phyloP scores from a whole-genome alignment of 2,797 vertebrate genomes.

The Peromyscus attwateri region DNA sequence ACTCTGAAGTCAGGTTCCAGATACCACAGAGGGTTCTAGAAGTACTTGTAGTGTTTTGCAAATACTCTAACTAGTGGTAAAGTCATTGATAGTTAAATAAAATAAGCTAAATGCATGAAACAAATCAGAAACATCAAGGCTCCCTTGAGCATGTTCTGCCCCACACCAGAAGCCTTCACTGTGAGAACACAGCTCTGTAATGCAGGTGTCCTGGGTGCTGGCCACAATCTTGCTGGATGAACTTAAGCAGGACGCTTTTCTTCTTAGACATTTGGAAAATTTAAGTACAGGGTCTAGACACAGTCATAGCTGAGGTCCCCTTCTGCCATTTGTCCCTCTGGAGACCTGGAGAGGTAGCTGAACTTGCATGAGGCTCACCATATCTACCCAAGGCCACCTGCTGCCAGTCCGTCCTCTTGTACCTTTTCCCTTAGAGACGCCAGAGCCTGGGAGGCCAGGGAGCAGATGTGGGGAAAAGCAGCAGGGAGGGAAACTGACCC shows the following conservation, averaged over 20 bases:
- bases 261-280: neutral
- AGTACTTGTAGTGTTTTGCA: neutral
- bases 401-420: neutral
- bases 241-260: neutral
- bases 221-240: neutral
- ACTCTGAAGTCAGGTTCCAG: conserved; percentile 2
- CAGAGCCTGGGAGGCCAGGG: neutral
- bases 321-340: neutral
- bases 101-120: neutral
- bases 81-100: neutral
- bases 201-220: neutral
- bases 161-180: neutral
- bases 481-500: neutral
- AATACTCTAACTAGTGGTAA: neutral
- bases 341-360: neutral
- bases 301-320: neutral
- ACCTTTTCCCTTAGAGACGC: neutral
- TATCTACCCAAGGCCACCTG: neutral
- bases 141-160: neutral
- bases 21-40: conserved; percentile 1
- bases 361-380: neutral
- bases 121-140: neutral
- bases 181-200: neutral
- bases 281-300: neutral
- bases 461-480: neutral